Evolutionary conservation across 2,797 vertebrate species (phyloP).

Genomic region (Miichthys miiuy): DNA sequence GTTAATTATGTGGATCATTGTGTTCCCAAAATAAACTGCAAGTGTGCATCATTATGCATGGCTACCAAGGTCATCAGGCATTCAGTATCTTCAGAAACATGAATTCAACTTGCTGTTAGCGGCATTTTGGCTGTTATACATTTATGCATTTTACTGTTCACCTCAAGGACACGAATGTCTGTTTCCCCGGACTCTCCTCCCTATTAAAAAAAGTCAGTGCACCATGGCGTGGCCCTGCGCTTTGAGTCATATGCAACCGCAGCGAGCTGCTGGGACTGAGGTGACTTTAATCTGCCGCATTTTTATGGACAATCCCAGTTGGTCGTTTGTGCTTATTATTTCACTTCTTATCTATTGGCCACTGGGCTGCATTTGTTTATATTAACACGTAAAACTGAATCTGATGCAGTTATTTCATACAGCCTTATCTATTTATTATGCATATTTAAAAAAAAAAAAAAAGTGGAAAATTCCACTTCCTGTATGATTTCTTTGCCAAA

Average conservation of each 20-base stretch:
- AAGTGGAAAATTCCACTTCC: not conserved
- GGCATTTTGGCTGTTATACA: slow-evolving; percentile 47
- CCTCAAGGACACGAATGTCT: slow-evolving; percentile 57
- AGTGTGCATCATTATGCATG: slow-evolving; percentile 74
- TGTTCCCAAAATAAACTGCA: slow-evolving; percentile 75
- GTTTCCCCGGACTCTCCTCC: slow-evolving; percentile 40
- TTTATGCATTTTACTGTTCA: slow-evolving; percentile 58
- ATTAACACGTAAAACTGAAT: slow-evolving; percentile 5
- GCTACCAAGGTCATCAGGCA: slow-evolving; percentile 74
- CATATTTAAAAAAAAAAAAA: not conserved
- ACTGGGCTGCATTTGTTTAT: slow-evolving; percentile 22
- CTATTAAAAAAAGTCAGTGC: slow-evolving; percentile 47
- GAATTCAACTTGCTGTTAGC: slow-evolving; percentile 47
- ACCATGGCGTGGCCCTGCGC: slow-evolving; percentile 29
- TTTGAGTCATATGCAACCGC: slow-evolving; percentile 29
- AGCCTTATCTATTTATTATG: not conserved
- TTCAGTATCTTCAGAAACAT: slow-evolving; percentile 60
- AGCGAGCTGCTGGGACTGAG: slow-evolving; percentile 43
- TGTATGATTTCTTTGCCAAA: not conserved
- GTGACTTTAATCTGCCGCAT: slow-evolving; percentile 45
- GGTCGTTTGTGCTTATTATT: slow-evolving; percentile 39
- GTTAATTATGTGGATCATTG: slow-evolving; percentile 76
- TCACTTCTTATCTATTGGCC: slow-evolving; percentile 7
- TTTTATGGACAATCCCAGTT: slow-evolving; percentile 24
- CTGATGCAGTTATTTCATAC: not conserved